Base-by-base conservation (phyloP, 2,888 invertebrate species). In the Tetranychus piercei region DNA sequence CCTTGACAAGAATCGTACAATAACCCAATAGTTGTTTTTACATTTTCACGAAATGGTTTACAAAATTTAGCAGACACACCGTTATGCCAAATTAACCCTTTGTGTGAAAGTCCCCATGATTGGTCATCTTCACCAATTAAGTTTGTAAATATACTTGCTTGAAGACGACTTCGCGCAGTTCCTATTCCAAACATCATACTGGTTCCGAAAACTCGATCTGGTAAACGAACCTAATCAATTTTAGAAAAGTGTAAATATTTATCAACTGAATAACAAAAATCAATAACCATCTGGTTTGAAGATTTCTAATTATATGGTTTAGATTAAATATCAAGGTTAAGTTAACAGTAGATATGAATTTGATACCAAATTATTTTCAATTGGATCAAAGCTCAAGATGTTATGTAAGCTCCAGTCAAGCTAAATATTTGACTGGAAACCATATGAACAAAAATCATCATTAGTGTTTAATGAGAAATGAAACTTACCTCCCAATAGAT, bases 121-220 rank as follows among this genome's bases (percentile, higher is more conserved):
- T 82, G 83, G 72, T 85, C 84, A 80, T 89, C 87, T 81, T 88
- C 88, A n/a, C 89, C 89, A 44, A 89, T 81, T 79, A 89, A 83
- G 81, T 89, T 88, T 44, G 87, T 86, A 81, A 89, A 89, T 18
- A 87, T 85, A 80, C 88, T 87, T 1, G 86, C 87, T 80, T 89
- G 88, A 1, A 89, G 82, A 6, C 87, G 82, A 2, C 86, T 86
- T 67, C 82, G 80, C 74, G 81, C 81, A 5, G 87, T 87, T 67
- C 87, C 88, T 72, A 88, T 84, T 20, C 89, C 89, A 79, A 89
- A 88, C 89, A 89, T 89, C 84, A 89, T 88, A 79, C 88, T 86
- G 0, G 89, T 89, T 34, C 89, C 89, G 80, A 88, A 89, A 69
- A 89, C 85, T 71, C 89, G 82, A 79, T 87, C 86, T 0, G 87